Base-by-base conservation (phyloP, 1,140 invertebrate genomes). In the Popillia japonica region DNA sequence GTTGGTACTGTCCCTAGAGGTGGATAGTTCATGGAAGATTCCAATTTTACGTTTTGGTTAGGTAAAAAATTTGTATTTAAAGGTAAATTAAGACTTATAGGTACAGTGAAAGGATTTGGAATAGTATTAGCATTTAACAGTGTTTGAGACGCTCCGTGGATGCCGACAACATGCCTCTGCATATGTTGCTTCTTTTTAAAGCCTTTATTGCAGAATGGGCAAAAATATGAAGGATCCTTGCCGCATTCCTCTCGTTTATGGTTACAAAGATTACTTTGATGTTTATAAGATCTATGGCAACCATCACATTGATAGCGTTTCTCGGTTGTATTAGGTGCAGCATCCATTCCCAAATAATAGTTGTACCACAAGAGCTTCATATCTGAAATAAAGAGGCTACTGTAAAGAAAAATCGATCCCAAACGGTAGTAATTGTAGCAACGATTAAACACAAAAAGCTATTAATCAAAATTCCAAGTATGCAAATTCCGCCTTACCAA, bases 131-230 rank as follows among this genome's bases (percentile, higher is more conserved):
- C 83, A 87, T 87, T 84, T 88, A 89, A 81, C 87, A 87, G 61
- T 89, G 89, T 40, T 74, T 88, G 87, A 68, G 83, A 79, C 7
- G 76, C 82, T 42, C 87, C 80, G 9, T 86, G 87, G 82, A 87
- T 88, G 76, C 88, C 75, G 23, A 55, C 75, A 78, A 87, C 84
- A 79, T 90, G 89, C 42, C 87, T 82, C 41, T 87, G 86, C 42
- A 89, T 82, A 75, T 89, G 88, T 0, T 86, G 87, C 75, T 84
- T 87, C 76, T 85, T 93, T 82, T 94, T 92, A 74, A 93, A 93
- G 78, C 91, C 91, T 87, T 94, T 94, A 8, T 91, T 89, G 86
- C 94, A 95, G 11, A 83, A 41, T 14, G 88, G 88, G 78, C 90
- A 92, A 75, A 84, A 84, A 80, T 84, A 81, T 3, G 81, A 83